These are phyloP conservation scores for Ophion ellenae DNA, from an alignment of 2,888 invertebrate genomes.

Conservation along the genomic window DNA sequence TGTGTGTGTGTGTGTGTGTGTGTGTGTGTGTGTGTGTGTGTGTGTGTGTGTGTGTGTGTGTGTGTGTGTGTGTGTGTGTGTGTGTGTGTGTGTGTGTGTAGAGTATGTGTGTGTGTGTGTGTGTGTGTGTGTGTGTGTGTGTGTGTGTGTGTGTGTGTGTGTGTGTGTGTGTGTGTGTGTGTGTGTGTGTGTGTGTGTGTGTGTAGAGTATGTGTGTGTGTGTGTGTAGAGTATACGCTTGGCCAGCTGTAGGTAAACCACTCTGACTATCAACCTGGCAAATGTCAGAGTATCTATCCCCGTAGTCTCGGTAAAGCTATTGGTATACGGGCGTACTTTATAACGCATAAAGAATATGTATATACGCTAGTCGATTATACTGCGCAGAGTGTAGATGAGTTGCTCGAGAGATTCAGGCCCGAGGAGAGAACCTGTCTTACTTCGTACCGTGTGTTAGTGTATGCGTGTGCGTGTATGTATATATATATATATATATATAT, in stretches of 20 bases:
- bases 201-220: not conserved
- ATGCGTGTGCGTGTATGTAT: not conserved
- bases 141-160: not conserved
- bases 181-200: not conserved
- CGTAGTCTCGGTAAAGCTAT: slow-evolving; percentile 25
- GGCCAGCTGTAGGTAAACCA: slow-evolving; percentile 79
- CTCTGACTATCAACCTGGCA: slow-evolving; percentile 80
- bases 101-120: no score
- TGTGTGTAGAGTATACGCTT: slow-evolving; percentile 22
- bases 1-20: not conserved
- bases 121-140: not conserved
- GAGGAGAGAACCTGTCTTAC: slow-evolving; percentile 70
- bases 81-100: not conserved
- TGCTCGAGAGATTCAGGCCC: slow-evolving; percentile 57
- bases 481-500: slow-evolving; percentile 12
- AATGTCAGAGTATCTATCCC: slow-evolving; percentile 80
- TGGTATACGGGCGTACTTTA: slow-evolving; percentile 22
- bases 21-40: not conserved
- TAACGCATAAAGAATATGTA: slow-evolving; percentile 27
- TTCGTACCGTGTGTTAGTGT: slow-evolving; percentile 38
- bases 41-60: not conserved
- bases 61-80: not conserved
- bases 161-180: not conserved
- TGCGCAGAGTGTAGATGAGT: slow-evolving; percentile 55
- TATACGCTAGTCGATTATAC: slow-evolving; percentile 16